Evolutionary conservation across 64 coral and sea anemone genomes (phyloP).

Genomic region (Porites australiensis): DNA sequence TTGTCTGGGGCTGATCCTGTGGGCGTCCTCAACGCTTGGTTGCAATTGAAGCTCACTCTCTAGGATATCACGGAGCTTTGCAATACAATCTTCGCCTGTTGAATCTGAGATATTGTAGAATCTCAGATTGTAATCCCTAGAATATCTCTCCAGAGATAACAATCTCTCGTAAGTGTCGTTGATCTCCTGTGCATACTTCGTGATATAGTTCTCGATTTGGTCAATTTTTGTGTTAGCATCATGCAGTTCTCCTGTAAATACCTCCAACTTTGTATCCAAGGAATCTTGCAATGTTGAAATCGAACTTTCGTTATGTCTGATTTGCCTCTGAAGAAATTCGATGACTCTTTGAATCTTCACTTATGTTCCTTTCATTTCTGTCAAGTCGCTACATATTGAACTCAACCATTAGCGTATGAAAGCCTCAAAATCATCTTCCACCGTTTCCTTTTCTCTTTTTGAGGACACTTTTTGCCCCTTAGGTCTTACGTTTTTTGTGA

Average conservation of each 20-base stretch:
- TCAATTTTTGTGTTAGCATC: constrained; percentile 49
- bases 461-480: constrained; percentile 41
- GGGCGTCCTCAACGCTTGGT: constrained; percentile 24
- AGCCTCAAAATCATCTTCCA: constrained; percentile 61
- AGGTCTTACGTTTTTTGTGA: not conserved
- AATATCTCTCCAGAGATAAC: not conserved
- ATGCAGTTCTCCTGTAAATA: constrained; percentile 46
- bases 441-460: constrained; percentile 60
- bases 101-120: not conserved
- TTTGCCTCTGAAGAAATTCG: constrained; percentile 44
- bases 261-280: constrained; percentile 42
- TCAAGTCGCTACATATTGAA: constrained; percentile 24
- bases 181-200: constrained; percentile 17
- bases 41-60: constrained; percentile 22
- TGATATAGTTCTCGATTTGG: not conserved
- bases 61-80: constrained; percentile 7
- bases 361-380: constrained; percentile 43
- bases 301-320: constrained; percentile 34
- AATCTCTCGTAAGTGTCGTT: not conserved
- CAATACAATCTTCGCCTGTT: not conserved
- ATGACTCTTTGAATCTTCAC: constrained; percentile 46
- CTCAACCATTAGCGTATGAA: constrained; percentile 44
- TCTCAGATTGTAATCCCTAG: constrained; percentile 38
- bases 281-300: constrained; percentile 46
- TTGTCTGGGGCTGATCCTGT: constrained; percentile 26